Conservation (phyloP, 2,797 vertebrate genomes). For the Crocidura indochinensis region DNA sequence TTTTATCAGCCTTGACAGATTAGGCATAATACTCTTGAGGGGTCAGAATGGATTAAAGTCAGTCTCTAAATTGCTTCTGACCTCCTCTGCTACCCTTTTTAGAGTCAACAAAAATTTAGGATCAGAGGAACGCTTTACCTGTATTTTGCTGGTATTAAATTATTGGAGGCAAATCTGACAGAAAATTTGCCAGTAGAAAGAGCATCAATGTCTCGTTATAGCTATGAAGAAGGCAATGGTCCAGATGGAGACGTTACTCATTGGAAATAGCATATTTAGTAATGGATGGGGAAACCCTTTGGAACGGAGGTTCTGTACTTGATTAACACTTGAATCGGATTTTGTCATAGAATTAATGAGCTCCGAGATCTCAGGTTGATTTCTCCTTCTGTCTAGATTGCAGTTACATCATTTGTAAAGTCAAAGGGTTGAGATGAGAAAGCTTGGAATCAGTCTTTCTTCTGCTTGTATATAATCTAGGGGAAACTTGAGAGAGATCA, state of each 20-base stretch:
- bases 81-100: constrained; percentile 1
- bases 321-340: neutral
- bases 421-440: constrained; percentile 17
- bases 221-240: neutral
- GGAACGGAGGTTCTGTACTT: neutral
- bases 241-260: neutral
- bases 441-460: constrained; percentile 24
- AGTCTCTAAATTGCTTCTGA: constrained; percentile 41
- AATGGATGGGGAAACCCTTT: neutral
- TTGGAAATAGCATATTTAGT: neutral
- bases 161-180: constrained; percentile 25
- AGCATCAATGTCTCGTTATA: neutral
- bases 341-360: neutral
- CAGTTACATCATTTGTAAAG: constrained; percentile 42
- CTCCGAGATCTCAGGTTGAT: constrained; percentile 8
- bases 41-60: constrained; percentile 57
- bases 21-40: constrained; percentile 10
- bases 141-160: constrained; percentile 35
- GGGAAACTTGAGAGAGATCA: constrained; percentile 18
- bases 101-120: constrained; percentile 2
- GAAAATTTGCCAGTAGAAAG: neutral
- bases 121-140: neutral
- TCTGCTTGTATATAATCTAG: neutral
- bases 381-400: neutral
- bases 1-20: constrained; percentile 49